Base-by-base conservation (phyloP, 2,113 vertebrate genomes). In the Albula glossodonta region DNA sequence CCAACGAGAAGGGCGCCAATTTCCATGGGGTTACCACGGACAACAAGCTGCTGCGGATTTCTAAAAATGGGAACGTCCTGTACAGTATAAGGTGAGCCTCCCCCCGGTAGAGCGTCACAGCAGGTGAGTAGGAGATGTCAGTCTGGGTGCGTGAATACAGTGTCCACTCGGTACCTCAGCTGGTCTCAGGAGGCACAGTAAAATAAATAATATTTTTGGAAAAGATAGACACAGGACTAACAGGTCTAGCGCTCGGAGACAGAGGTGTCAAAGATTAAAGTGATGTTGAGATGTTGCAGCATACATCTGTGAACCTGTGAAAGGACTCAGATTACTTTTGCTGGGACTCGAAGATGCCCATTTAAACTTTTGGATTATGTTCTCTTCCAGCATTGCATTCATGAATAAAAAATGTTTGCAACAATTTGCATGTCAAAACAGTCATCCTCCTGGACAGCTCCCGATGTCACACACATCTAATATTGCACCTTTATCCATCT, bases 11-110 rank as follows among this genome's bases (percentile, higher is more conserved):
- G 86, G 98, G 98, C 15, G 98, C 98, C 60, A 98, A 99, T 90
- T 99, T 99, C 92, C 98, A 99, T 0, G 98, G 99, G 95, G 97
- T 99, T 82, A 99, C 98, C 85, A 99, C 98, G 0, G 98, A 99
- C 95, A 99, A 99, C 96, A 99, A 99, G 90, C 94, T 99, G 89
- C 94, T 99, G 51, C 95, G 98, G 86, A 99, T 99, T 92, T 98
- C 98, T 48, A 96, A 97, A 88, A 99, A 97, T 0, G 98, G 98
- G 86, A 99, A 99, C 0, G 98, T 99, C 78, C 97, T 99, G 82
- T 99, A 99, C 94, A 99, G 98, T 91, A 99, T 99, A 95, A 96
- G 98, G 98, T 99, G 88, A 95, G 92, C 4, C 0, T 12, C 15
- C 49, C 13, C 51, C 31, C 66, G 78, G 12, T 48, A 48, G 49